Evolutionary conservation across 2,113 vertebrate genomes (phyloP).

Genomic region (Microcebus griseorufus): DNA sequence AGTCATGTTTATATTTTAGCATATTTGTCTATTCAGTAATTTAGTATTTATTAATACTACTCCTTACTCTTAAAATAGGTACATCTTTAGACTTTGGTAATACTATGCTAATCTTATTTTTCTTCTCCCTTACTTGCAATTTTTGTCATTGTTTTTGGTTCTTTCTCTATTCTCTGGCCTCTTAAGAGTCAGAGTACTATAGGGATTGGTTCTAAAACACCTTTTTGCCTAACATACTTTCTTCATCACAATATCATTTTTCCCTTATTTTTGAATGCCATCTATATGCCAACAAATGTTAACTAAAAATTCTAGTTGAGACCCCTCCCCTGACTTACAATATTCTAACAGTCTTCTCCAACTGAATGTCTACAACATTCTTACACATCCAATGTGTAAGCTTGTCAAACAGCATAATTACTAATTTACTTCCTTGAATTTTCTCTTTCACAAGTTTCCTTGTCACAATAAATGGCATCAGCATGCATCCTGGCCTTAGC

Average conservation of each 20-base stretch:
- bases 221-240: background rate
- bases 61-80: background rate
- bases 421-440: background rate
- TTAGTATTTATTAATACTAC: background rate
- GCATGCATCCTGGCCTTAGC: accelerated
- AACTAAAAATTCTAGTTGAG: background rate
- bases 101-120: background rate
- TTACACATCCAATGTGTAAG: background rate
- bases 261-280: background rate
- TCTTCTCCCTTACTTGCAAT: background rate
- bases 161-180: background rate
- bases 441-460: background rate
- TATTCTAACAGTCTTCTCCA: background rate
- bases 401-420: background rate
- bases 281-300: background rate
- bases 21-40: background rate
- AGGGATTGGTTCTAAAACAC: background rate
- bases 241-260: background rate
- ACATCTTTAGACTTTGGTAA: too few species aligned
- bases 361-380: background rate
- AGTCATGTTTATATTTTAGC: background rate
- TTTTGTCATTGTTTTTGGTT: background rate
- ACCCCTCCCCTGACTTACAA: background rate
- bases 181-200: background rate
- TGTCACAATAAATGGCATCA: too few species aligned